Percentiles rank a stretch among this genome's conserved stretches.
phyloP scores from a whole-genome alignment of 2,888 invertebrate species.

The Agrochola circellaris region DNA sequence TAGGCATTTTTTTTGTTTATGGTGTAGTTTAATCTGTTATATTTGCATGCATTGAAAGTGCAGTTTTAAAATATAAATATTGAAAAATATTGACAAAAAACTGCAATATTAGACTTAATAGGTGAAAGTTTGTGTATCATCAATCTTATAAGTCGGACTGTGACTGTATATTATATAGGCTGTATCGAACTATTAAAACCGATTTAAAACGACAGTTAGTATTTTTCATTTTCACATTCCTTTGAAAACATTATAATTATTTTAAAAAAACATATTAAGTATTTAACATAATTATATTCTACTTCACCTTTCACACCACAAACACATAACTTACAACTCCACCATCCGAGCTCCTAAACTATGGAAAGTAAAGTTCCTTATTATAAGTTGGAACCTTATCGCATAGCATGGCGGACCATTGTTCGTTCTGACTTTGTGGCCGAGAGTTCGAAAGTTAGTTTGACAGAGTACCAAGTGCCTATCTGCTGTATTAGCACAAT shows the following conservation, averaged over 20 bases:
- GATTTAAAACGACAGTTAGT: background rate
- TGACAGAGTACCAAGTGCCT: slow-evolving; percentile 70
- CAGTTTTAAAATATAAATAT: slow-evolving; percentile 14
- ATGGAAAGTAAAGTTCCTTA: slow-evolving; percentile 75
- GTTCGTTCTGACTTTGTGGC: slow-evolving; percentile 69
- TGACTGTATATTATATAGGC: background rate
- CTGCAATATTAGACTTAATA: background rate
- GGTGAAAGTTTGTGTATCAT: background rate
- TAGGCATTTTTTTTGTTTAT: slow-evolving; percentile 31
- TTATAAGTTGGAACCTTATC: slow-evolving; percentile 81
- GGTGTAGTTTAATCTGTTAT: background rate
- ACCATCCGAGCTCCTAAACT: slow-evolving; percentile 53
- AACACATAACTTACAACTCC: slow-evolving; percentile 20
- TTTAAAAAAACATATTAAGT: background rate
- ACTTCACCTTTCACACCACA: background rate
- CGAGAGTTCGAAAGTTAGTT: slow-evolving; percentile 70
- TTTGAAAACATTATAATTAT: background rate
- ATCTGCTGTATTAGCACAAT: slow-evolving; percentile 52
- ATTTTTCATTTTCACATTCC: background rate
- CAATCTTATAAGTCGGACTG: background rate
- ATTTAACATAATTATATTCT: background rate
- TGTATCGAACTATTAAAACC: too few species aligned
- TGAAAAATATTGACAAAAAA: background rate
- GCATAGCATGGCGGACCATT: slow-evolving; percentile 65
- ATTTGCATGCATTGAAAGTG: background rate